Conservation (phyloP, 2,888 invertebrate species). For the Drosophila ustulata region DNA sequence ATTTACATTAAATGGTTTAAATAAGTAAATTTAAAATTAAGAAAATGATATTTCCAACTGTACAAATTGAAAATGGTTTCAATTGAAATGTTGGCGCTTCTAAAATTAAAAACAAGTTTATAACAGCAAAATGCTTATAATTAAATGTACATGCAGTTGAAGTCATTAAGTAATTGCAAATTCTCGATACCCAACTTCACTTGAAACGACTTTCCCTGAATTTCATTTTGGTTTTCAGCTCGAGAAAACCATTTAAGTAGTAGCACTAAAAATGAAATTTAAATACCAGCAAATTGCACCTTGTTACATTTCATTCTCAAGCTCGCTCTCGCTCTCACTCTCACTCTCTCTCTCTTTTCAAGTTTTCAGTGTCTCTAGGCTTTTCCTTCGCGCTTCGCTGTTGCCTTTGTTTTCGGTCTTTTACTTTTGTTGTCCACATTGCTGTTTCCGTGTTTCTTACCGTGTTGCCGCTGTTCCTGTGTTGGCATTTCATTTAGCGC, state of each 20-base stretch:
- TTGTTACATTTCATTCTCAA: slow-evolving; percentile 27
- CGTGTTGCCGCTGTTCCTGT: slow-evolving; percentile 73
- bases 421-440: slow-evolving; percentile 46
- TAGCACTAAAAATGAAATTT: slow-evolving; percentile 61
- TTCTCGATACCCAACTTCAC: background rate
- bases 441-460: slow-evolving; percentile 68
- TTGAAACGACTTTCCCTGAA: slow-evolving; percentile 22
- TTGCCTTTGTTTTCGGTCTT: slow-evolving; percentile 5
- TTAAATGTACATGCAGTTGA: background rate
- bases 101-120: too few relatives aligned
- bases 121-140: background rate
- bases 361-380: background rate
- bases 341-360: background rate
- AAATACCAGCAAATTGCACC: slow-evolving; percentile 67
- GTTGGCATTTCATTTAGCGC: slow-evolving; percentile 79
- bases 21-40: too few relatives aligned
- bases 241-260: slow-evolving; percentile 36
- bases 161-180: background rate
- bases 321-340: background rate
- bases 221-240: slow-evolving; percentile 10
- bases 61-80: too few relatives aligned
- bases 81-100: too few relatives aligned
- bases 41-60: too few relatives aligned
- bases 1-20: too few relatives aligned
- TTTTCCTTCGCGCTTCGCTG: background rate